phyloP scores from a whole-genome alignment of 2,113 vertebrate species.

The Catharus bicknelli region DNA sequence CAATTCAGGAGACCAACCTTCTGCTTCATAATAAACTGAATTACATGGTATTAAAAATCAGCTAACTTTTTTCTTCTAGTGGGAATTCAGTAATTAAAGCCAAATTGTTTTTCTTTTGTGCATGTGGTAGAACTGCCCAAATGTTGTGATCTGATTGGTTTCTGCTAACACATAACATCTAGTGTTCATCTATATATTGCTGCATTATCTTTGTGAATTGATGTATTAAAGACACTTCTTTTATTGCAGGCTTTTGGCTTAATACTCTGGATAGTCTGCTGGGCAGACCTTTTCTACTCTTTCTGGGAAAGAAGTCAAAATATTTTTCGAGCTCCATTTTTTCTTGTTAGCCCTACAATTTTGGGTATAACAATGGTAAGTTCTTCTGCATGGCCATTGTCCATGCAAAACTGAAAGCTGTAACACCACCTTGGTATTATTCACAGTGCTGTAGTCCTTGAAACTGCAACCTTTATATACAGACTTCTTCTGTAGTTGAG shows the following conservation, averaged over 20 bases:
- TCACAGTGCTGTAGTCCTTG: background rate
- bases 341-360: conserved; percentile 87
- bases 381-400: background rate
- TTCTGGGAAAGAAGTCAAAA: conserved; percentile 91
- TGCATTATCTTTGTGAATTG: background rate
- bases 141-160: background rate
- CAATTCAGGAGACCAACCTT: background rate
- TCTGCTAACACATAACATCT: background rate
- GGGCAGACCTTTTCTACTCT: conserved; percentile 96
- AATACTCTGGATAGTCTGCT: conserved; percentile 93
- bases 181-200: background rate
- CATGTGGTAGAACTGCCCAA: background rate
- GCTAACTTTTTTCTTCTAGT: background rate
- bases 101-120: background rate
- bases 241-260: conserved; percentile 84
- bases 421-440: background rate
- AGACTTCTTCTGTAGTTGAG: background rate
- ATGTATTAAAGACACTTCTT: background rate
- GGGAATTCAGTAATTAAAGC: background rate
- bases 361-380: conserved; percentile 95
- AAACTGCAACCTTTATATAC: background rate
- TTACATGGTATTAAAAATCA: background rate
- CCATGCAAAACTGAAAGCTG: background rate
- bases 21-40: background rate
- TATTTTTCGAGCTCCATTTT: conserved; percentile 73